Percentiles rank a stretch among this genome's conserved stretches.
Evolutionary conservation across 2,113 vertebrate species (phyloP).

Genomic region (Caretta caretta): DNA sequence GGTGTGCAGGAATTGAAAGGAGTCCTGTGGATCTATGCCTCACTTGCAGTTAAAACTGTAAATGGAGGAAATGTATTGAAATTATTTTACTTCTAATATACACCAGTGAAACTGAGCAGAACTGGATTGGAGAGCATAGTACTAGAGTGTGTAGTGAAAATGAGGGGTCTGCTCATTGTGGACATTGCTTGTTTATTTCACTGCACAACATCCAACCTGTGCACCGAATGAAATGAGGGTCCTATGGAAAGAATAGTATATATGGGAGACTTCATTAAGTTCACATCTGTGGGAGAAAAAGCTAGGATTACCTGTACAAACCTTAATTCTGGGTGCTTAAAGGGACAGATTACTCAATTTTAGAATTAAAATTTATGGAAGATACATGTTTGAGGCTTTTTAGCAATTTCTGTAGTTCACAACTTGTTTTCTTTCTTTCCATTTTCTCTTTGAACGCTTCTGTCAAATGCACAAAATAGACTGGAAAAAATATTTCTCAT

Average conservation of each 20-base stretch:
- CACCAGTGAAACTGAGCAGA: background rate
- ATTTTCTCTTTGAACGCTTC: no score
- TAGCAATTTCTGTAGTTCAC: background rate
- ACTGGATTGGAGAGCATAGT: no score
- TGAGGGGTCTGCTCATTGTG: rapidly evolving
- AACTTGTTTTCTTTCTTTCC: background rate
- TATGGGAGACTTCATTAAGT: background rate
- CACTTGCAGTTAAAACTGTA: no score
- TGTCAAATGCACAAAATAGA: no score
- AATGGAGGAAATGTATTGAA: no score
- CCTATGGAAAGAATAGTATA: background rate
- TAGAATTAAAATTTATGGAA: background rate
- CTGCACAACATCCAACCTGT: background rate
- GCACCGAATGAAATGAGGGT: background rate
- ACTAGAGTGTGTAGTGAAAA: background rate
- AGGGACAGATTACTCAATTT: background rate
- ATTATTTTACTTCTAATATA: background rate
- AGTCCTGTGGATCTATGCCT: no score
- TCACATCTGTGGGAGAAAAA: background rate
- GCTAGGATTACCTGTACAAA: background rate
- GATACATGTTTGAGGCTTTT: background rate
- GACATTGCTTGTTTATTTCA: background rate
- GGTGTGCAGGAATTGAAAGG: no score
- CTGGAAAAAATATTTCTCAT: no score
- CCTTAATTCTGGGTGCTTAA: background rate